Conservation (phyloP, 1,140 invertebrate species). For the Chymomyza costata region DNA sequence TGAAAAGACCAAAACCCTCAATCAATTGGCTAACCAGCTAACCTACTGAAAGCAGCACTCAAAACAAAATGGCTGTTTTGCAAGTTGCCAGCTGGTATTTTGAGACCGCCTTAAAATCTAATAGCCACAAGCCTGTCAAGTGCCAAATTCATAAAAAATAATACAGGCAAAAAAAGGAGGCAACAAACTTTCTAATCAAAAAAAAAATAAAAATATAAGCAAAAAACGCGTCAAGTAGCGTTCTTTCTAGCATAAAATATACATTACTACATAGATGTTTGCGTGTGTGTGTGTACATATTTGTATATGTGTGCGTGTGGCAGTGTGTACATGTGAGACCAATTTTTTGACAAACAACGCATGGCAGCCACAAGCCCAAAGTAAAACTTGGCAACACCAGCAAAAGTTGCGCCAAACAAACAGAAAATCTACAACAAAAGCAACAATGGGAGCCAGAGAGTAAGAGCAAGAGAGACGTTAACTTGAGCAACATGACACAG, state of each 20-base stretch:
- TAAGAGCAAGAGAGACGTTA: constrained; percentile 26
- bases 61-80: too few relatives aligned
- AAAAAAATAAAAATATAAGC: too few relatives aligned
- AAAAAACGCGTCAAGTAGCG: too few relatives aligned
- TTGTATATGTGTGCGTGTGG: constrained; percentile 4
- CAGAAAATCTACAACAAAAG: too few relatives aligned
- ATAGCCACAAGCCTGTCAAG: constrained; percentile 53
- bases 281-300: not conserved
- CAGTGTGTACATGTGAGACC: constrained; percentile 14
- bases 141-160: constrained; percentile 8
- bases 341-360: constrained; percentile 12
- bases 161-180: constrained; percentile 11
- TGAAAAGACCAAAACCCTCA: too few relatives aligned
- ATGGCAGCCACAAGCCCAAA: constrained; percentile 27
- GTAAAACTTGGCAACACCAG: constrained; percentile 20
- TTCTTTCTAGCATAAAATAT: constrained; percentile 1
- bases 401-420: too few relatives aligned
- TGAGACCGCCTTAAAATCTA: constrained; percentile 59
- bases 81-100: too few relatives aligned
- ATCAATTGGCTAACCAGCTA: constrained; percentile 63
- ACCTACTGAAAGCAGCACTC: constrained; percentile 52
- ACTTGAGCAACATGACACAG: constrained; percentile 3
- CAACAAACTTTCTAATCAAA: too few relatives aligned
- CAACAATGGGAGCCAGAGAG: constrained; percentile 17
- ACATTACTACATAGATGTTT: not conserved